Percentiles rank a stretch among this genome's conserved stretches.
phyloP scores from a whole-genome alignment of 2,113 vertebrate genomes.

The Heliornis fulica region DNA sequence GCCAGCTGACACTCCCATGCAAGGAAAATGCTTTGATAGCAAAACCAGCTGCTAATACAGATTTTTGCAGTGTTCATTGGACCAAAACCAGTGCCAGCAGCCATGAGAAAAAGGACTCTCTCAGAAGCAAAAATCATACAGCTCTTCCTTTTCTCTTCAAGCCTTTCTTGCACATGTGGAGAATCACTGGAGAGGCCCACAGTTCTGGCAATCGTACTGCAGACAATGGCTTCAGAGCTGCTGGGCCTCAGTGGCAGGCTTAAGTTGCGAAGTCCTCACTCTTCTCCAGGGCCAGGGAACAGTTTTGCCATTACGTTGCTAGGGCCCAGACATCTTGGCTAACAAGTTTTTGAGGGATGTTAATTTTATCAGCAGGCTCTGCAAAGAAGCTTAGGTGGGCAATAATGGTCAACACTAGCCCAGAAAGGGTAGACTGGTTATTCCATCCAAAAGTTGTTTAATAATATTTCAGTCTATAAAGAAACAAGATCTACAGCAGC shows the following conservation, averaged over 20 bases:
- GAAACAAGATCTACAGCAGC: background rate
- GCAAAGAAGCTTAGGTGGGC: background rate
- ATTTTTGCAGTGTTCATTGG: conserved; percentile 4
- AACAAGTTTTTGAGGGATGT: background rate
- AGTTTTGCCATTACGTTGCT: background rate
- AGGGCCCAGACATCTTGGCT: background rate
- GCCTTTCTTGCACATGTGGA: background rate
- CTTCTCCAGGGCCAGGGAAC: background rate
- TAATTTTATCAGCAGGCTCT: background rate
- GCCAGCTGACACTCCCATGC: conserved; percentile 45
- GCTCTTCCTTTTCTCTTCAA: background rate
- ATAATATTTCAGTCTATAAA: background rate
- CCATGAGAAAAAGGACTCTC: conserved; percentile 23
- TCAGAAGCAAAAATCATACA: conserved; percentile 15
- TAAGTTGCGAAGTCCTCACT: background rate
- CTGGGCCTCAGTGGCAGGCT: background rate
- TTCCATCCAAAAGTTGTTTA: background rate
- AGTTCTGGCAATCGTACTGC: background rate
- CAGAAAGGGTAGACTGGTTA: background rate
- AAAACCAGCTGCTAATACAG: conserved; percentile 54
- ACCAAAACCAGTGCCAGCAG: background rate
- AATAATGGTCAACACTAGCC: background rate
- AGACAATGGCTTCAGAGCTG: background rate
- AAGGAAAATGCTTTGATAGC: conserved; percentile 63
- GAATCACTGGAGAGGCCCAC: background rate